Evolutionary conservation across 2,888 invertebrate species (phyloP).

Genomic region (Elysia crispata): DNA sequence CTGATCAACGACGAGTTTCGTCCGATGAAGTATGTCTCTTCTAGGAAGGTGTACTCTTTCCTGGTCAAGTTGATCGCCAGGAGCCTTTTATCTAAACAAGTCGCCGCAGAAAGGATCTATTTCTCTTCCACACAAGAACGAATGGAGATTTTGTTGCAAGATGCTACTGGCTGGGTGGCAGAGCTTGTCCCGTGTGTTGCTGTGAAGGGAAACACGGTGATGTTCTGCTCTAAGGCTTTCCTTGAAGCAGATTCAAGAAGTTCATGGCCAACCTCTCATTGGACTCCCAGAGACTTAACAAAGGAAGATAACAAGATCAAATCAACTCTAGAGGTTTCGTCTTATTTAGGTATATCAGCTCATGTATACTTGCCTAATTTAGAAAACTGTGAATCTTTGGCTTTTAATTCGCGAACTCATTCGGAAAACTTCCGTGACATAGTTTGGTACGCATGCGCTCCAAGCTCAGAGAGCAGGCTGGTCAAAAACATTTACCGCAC

Average conservation of each 20-base stretch:
- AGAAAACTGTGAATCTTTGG: too few relatives aligned
- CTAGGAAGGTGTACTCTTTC: conserved; percentile 59
- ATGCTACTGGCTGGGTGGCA: conserved; percentile 37
- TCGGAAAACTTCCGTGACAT: conserved; percentile 57
- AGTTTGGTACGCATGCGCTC: conserved; percentile 59
- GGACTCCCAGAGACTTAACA: too few relatives aligned
- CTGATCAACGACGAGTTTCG: background rate
- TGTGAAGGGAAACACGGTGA: background rate
- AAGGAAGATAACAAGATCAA: too few relatives aligned
- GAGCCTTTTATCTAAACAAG: conserved; percentile 52
- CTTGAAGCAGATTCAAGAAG: background rate
- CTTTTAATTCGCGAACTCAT: too few relatives aligned
- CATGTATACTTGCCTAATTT: too few relatives aligned
- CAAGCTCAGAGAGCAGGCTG: conserved; percentile 55
- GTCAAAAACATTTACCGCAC: conserved; percentile 57
- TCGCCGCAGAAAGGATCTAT: conserved; percentile 22
- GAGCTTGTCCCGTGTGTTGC: conserved; percentile 45
- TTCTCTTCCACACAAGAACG: background rate
- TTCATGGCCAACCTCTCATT: too few relatives aligned
- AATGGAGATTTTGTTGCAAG: conserved; percentile 15
- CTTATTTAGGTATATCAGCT: too few relatives aligned
- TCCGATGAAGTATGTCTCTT: conserved; percentile 58
- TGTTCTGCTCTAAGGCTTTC: background rate
- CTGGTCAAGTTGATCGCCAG: conserved; percentile 59
- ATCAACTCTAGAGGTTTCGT: too few relatives aligned